Evolutionary conservation across 2,113 vertebrate species (phyloP).

Genomic region (Stegastes partitus): DNA sequence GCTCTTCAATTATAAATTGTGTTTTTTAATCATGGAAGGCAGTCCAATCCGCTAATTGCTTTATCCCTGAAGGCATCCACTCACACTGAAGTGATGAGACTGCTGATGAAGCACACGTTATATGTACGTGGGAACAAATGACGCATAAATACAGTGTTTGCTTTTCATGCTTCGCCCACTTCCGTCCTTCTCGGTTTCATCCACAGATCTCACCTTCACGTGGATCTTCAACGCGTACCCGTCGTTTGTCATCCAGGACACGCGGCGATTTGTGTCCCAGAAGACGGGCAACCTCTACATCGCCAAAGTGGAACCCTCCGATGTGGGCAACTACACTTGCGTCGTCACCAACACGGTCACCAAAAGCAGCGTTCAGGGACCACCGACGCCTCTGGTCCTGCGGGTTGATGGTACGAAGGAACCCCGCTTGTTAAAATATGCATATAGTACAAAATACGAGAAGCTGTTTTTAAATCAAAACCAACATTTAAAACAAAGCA

Average conservation of each 20-base stretch:
- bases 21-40: slow-evolving; percentile 69
- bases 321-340: slow-evolving; percentile 96
- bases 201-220: slow-evolving; percentile 91
- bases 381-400: slow-evolving; percentile 91
- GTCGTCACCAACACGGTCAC: slow-evolving; percentile 94
- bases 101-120: slow-evolving; percentile 39
- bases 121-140: slow-evolving; percentile 14
- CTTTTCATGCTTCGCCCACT: slow-evolving; percentile 6
- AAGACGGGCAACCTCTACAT: slow-evolving; percentile 96
- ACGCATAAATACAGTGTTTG: slow-evolving; percentile 13
- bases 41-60: slow-evolving; percentile 66
- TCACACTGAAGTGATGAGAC: slow-evolving; percentile 46
- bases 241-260: slow-evolving; percentile 91
- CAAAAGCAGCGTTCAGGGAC: slow-evolving; percentile 90
- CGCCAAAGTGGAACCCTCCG: slow-evolving; percentile 93
- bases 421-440: neutral
- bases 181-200: slow-evolving; percentile 33
- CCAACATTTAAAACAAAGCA: neutral
- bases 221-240: slow-evolving; percentile 98
- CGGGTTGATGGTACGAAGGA: slow-evolving; percentile 89
- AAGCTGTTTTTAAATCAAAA: neutral
- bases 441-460: neutral
- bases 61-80: slow-evolving; percentile 65
- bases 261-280: slow-evolving; percentile 94
- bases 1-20: slow-evolving; percentile 65